These are phyloP conservation scores for Archaeoteleia sp. DNA, from an alignment of 2,888 invertebrate genomes.

Conservation along the genomic window DNA sequence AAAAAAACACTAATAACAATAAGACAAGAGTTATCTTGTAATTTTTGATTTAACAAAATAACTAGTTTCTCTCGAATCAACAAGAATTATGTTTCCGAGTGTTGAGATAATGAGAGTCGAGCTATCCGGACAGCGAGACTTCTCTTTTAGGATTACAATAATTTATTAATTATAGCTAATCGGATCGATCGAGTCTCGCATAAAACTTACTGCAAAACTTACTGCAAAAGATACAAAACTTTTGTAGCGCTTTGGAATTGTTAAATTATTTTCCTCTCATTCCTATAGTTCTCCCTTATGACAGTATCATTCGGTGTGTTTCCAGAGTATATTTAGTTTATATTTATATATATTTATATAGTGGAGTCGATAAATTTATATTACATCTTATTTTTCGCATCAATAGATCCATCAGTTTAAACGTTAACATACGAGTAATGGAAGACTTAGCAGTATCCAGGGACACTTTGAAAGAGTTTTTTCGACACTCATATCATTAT, in stretches of 20 bases:
- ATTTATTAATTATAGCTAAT: slow-evolving; percentile 54
- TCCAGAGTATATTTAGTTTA: slow-evolving; percentile 47
- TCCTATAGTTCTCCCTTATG: slow-evolving; percentile 14
- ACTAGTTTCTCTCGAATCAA: slow-evolving; percentile 15
- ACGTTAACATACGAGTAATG: slow-evolving; percentile 71
- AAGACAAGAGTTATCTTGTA: too few relatives aligned
- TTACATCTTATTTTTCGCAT: slow-evolving; percentile 59
- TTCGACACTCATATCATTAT: slow-evolving; percentile 40
- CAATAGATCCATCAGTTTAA: slow-evolving; percentile 63
- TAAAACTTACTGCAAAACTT: slow-evolving; percentile 49
- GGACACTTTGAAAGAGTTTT: slow-evolving; percentile 60
- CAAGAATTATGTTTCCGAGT: slow-evolving; percentile 16
- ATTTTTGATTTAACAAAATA: slow-evolving; percentile 1
- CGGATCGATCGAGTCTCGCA: slow-evolving; percentile 54
- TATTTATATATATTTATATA: slow-evolving; percentile 56
- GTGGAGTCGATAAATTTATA: slow-evolving; percentile 59
- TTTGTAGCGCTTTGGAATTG: slow-evolving; percentile 45
- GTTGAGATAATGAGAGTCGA: slow-evolving; percentile 43
- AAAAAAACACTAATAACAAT: too few relatives aligned
- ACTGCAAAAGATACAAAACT: slow-evolving; percentile 57
- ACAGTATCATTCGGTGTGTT: slow-evolving; percentile 42
- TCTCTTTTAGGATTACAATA: slow-evolving; percentile 46
- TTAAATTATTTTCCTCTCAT: slow-evolving; percentile 15
- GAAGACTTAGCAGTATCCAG: slow-evolving; percentile 69
- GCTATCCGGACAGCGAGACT: slow-evolving; percentile 53